phyloP scores from a whole-genome alignment of 2,113 vertebrate species.

The Gila orcuttii region DNA sequence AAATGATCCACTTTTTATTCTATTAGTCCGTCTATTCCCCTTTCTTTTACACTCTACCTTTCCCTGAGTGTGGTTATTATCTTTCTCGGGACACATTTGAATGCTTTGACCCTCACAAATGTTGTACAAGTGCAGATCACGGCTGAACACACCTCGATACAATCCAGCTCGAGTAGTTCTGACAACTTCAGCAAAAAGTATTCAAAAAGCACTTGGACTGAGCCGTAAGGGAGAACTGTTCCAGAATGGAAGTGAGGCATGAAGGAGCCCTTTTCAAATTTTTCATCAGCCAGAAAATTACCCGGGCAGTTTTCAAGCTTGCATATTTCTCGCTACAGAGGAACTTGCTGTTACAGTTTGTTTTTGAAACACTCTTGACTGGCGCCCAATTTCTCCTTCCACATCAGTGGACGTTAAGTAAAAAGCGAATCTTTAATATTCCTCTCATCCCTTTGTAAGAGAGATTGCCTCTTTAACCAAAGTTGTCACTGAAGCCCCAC shows the following conservation, averaged over 20 bases:
- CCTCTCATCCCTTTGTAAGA: slow-evolving; percentile 24
- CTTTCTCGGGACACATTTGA: neutral
- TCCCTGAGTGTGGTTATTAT: neutral
- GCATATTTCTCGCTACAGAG: slow-evolving; percentile 32
- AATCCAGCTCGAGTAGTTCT: neutral
- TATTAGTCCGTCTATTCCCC: neutral
- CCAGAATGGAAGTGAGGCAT: slow-evolving; percentile 38
- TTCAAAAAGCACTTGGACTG: slow-evolving; percentile 16
- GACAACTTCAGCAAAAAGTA: slow-evolving; percentile 32
- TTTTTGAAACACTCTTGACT: slow-evolving; percentile 33
- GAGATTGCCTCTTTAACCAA: slow-evolving; percentile 24
- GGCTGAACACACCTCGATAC: slow-evolving; percentile 24
- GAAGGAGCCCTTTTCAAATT: slow-evolving; percentile 27
- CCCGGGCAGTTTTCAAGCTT: slow-evolving; percentile 19
- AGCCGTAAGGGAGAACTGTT: slow-evolving; percentile 26
- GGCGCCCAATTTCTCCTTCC: neutral
- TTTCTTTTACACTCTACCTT: neutral
- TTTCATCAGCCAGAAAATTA: slow-evolving; percentile 47
- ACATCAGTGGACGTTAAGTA: neutral
- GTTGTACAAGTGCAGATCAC: slow-evolving; percentile 36
- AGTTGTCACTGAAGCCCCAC: slow-evolving; percentile 22
- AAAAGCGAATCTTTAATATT: neutral
- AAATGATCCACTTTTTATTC: neutral
- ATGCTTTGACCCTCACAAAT: slow-evolving; percentile 26
- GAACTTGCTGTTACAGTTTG: slow-evolving; percentile 20